These are phyloP conservation scores for Centropyge bicolor DNA, from an alignment of 2,797 vertebrate genomes.

Conservation along the genomic window DNA sequence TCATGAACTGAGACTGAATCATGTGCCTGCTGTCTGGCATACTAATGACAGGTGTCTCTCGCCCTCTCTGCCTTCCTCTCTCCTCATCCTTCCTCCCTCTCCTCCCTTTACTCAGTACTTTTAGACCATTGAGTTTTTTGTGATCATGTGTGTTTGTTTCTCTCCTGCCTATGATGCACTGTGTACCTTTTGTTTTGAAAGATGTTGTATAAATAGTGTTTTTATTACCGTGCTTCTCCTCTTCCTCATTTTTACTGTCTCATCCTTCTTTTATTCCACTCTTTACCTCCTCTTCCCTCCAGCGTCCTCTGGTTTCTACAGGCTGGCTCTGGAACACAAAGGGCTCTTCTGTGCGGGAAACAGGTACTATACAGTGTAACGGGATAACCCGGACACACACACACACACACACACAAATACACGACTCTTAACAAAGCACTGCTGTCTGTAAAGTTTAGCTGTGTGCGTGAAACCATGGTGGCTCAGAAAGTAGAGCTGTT, in stretches of 20 bases:
- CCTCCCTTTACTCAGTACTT: neutral
- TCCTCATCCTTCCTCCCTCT: neutral
- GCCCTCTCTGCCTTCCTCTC: neutral
- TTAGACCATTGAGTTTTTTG: neutral
- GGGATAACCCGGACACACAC: conserved; percentile 47
- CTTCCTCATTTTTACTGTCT: conserved; percentile 24
- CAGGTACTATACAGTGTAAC: conserved; percentile 84
- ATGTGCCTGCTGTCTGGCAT: neutral
- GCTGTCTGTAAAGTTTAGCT: conserved; percentile 4
- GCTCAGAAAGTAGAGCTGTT: conserved; percentile 37
- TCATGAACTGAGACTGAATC: conserved; percentile 4
- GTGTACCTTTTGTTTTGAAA: neutral
- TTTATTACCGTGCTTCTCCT: conserved; percentile 1
- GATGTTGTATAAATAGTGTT: conserved; percentile 5
- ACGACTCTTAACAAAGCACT: conserved; percentile 30
- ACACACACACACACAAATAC: neutral
- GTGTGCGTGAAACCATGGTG: conserved; percentile 6
- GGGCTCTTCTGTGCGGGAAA: conserved; percentile 89
- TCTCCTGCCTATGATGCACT: neutral
- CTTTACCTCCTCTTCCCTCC: conserved; percentile 39
- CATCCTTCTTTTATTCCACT: conserved; percentile 22
- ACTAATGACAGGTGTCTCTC: neutral
- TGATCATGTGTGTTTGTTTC: conserved; percentile 11
- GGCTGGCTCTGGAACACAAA: conserved; percentile 91
- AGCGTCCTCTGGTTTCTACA: conserved; percentile 94